phyloP scores from a whole-genome alignment of 2,888 invertebrate species.

The Leptopilina drosophilae region DNA sequence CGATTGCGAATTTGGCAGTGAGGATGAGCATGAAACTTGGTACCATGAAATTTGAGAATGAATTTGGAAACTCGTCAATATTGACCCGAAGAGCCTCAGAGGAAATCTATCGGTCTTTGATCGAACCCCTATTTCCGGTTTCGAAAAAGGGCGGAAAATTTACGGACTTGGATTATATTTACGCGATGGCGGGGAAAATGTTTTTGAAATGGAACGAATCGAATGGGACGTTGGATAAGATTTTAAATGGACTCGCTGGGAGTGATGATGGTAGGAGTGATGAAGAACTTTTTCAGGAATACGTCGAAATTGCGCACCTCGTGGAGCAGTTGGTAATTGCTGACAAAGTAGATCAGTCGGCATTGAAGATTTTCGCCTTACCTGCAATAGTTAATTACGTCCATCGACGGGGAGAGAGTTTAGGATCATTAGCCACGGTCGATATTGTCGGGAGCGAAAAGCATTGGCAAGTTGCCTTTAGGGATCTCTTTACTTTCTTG shows the following conservation, averaged over 20 bases:
- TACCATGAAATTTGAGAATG: background rate
- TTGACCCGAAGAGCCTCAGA: background rate
- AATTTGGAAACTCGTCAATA: background rate
- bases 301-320: background rate
- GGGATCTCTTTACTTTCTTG: background rate
- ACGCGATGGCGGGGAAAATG: background rate
- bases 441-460: background rate
- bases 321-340: background rate
- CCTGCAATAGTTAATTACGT: background rate
- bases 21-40: background rate
- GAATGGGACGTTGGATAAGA: background rate
- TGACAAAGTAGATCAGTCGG: background rate
- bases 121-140: background rate
- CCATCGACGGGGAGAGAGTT: background rate
- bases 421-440: background rate
- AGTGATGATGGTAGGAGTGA: no score
- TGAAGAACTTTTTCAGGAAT: background rate
- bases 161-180: background rate
- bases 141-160: background rate
- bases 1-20: rapidly evolving
- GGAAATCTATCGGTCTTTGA: background rate
- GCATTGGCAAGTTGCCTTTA: background rate
- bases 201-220: background rate
- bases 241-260: background rate
- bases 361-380: background rate